A percentile compares a stretch with the other conserved stretches of the same genome.
These are phyloP conservation scores for Brachyalestes nurse DNA, from an alignment of 2,797 vertebrate species.

Conservation along the genomic window DNA sequence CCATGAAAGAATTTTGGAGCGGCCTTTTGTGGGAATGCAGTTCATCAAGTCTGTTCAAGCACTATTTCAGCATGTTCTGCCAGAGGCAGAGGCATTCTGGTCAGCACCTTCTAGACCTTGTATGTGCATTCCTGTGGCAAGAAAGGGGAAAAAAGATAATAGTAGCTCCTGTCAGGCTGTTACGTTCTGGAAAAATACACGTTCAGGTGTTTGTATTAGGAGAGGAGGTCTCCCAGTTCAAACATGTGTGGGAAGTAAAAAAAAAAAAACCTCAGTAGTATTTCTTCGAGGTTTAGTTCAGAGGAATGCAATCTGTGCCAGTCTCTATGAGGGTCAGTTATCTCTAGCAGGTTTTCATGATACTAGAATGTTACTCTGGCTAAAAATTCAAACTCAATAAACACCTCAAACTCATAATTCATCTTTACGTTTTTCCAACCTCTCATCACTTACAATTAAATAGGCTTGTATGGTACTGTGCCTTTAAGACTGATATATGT, in stretches of 20 bases:
- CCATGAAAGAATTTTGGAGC: slow-evolving; percentile 33
- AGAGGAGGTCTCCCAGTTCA: neutral
- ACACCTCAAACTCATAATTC: too few species aligned
- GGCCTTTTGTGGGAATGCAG: slow-evolving; percentile 66
- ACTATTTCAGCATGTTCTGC: slow-evolving; percentile 24
- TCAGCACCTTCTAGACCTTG: slow-evolving; percentile 34
- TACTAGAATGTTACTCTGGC: too few species aligned
- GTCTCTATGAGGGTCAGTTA: neutral
- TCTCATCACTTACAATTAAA: too few species aligned
- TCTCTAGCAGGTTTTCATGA: too few species aligned
- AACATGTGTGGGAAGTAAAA: neutral
- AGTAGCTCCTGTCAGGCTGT: slow-evolving; percentile 4
- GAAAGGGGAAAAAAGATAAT: neutral
- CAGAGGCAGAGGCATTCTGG: slow-evolving; percentile 41
- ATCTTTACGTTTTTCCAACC: too few species aligned
- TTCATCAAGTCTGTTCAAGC: slow-evolving; percentile 63
- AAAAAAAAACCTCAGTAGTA: neutral
- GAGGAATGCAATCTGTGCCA: neutral
- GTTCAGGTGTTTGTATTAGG: neutral
- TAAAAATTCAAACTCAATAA: too few species aligned
- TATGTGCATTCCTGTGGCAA: slow-evolving; percentile 31
- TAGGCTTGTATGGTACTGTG: too few species aligned
- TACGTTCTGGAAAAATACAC: neutral
- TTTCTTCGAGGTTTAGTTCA: neutral
- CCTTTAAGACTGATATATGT: too few species aligned